Conservation (phyloP, 2,888 invertebrate species). For the Sepioteuthis lessoniana region DNA sequence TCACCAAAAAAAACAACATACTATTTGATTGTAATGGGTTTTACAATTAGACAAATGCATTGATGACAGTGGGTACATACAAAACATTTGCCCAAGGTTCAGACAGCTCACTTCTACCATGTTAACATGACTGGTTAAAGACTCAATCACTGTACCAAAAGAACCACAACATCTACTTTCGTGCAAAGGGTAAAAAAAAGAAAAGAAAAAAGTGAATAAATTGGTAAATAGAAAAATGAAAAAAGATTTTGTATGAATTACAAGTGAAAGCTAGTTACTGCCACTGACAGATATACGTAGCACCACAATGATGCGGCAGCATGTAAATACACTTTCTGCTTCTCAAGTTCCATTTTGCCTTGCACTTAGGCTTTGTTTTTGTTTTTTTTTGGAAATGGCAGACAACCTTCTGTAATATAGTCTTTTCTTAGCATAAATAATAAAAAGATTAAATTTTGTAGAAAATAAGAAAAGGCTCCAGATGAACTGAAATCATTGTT, state of each 20-base stretch:
- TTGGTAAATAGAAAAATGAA: background rate
- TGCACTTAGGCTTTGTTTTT: background rate
- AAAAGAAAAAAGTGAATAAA: background rate
- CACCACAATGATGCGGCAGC: background rate
- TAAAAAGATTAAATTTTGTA: background rate
- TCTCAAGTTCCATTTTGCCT: background rate
- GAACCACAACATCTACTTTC: background rate
- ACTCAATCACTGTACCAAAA: background rate
- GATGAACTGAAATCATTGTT: background rate
- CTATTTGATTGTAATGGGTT: too few relatives aligned
- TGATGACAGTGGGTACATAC: background rate
- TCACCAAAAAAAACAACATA: background rate
- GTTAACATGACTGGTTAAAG: background rate
- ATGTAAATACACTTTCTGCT: background rate
- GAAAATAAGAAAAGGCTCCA: conserved; percentile 16
- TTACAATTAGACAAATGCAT: background rate
- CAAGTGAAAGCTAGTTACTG: background rate
- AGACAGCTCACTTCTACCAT: background rate
- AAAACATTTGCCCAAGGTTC: background rate
- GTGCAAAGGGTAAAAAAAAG: background rate
- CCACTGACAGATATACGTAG: background rate
- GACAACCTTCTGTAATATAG: conserved; percentile 17
- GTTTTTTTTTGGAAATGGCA: background rate
- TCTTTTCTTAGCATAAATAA: conserved; percentile 13
- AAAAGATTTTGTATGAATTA: background rate